A percentile compares a stretch with the other conserved stretches of the same genome.
Evolutionary conservation across 2,888 invertebrate genomes (phyloP).

Genomic region (Mylabris sibirica): DNA sequence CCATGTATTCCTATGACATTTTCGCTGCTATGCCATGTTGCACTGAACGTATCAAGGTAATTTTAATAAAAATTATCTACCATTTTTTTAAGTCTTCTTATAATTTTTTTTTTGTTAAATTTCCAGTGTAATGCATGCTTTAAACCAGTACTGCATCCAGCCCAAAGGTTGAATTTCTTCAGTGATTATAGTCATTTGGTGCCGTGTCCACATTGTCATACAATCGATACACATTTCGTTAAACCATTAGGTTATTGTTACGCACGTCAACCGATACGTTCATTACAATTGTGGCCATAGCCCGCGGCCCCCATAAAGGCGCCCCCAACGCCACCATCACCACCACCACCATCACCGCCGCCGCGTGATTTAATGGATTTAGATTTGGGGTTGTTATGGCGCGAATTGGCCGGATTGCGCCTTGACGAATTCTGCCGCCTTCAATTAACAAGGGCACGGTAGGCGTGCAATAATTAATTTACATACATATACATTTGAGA

Average conservation of each 20-base stretch:
- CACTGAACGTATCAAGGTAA: slow-evolving; percentile 87
- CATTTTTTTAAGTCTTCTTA: too few species aligned
- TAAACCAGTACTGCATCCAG: slow-evolving; percentile 85
- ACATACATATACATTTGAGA: too few species aligned
- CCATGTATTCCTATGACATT: slow-evolving; percentile 98
- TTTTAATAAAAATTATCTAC: neutral
- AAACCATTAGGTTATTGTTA: slow-evolving; percentile 87
- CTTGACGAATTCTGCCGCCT: slow-evolving; percentile 61
- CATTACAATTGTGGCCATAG: slow-evolving; percentile 85
- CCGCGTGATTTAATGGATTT: slow-evolving; percentile 55
- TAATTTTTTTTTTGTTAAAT: slow-evolving; percentile 11
- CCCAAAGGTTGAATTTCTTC: slow-evolving; percentile 88
- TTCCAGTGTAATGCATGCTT: slow-evolving; percentile 91
- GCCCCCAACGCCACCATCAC: slow-evolving; percentile 47
- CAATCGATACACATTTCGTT: slow-evolving; percentile 92
- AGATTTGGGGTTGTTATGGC: slow-evolving; percentile 61
- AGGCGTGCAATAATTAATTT: slow-evolving; percentile 41
- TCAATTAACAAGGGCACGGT: slow-evolving; percentile 60
- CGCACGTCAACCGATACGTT: slow-evolving; percentile 69
- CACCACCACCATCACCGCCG: slow-evolving; percentile 42
- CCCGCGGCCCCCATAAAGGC: slow-evolving; percentile 70
- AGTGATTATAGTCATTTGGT: slow-evolving; percentile 94
- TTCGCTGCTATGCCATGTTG: slow-evolving; percentile 98
- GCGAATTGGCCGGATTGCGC: slow-evolving; percentile 61
- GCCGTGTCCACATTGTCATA: slow-evolving; percentile 90